phyloP scores from a whole-genome alignment of 2,797 vertebrate species.

The Nannoperca obscura region DNA sequence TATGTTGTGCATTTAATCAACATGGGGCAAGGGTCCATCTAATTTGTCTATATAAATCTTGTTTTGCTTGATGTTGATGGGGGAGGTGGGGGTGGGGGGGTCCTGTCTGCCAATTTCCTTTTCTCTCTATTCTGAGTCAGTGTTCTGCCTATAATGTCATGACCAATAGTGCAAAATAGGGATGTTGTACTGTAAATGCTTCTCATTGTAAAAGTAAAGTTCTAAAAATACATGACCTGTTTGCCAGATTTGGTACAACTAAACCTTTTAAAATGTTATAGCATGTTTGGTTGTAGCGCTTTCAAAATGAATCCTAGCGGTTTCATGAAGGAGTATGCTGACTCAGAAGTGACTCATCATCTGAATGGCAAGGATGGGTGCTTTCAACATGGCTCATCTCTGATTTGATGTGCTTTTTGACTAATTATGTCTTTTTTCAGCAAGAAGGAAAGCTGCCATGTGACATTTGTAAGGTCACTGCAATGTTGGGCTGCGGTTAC shows the following conservation, averaged over 20 bases:
- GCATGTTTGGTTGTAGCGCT: constrained; percentile 26
- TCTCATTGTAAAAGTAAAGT: background rate
- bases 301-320: constrained; percentile 24
- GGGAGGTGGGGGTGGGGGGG: constrained; percentile 38
- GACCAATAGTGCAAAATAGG: background rate
- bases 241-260: background rate
- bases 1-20: constrained; percentile 61
- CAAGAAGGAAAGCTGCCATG: constrained; percentile 30
- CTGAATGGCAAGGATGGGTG: constrained; percentile 52
- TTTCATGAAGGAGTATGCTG: constrained; percentile 50
- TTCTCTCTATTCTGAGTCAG: constrained; percentile 67
- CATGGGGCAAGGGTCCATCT: constrained; percentile 29
- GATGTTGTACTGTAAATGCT: background rate
- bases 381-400: constrained; percentile 43
- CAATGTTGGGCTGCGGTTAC: background rate
- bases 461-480: constrained; percentile 46
- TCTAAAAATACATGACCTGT: background rate
- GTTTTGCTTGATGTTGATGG: constrained; percentile 55
- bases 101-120: constrained; percentile 27
- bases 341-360: constrained; percentile 74
- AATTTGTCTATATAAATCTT: constrained; percentile 49
- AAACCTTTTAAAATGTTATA: constrained; percentile 2
- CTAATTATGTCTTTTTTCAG: constrained; percentile 59
- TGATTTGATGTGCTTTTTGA: constrained; percentile 60
- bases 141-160: constrained; percentile 33